Percentiles rank a stretch among this genome's conserved stretches.
Evolutionary conservation across 2,888 invertebrate species (phyloP).

Genomic region (Ophion slaviceki): DNA sequence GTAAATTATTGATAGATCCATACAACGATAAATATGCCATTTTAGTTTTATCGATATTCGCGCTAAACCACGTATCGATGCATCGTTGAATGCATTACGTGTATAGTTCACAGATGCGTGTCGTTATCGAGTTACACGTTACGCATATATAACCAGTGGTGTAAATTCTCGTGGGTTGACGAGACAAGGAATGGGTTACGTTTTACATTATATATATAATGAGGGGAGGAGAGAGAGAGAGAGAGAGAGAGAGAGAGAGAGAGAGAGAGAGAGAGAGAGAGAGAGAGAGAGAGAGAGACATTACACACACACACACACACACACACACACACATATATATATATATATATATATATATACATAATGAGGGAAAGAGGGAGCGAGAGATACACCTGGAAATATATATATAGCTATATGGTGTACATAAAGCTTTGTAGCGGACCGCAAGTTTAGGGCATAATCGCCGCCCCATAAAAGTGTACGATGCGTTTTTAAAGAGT

Average conservation of each 20-base stretch:
- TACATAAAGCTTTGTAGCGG: conserved; percentile 52
- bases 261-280: too few species aligned
- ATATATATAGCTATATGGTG: conserved; percentile 17
- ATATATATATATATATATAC: not conserved
- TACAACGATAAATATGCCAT: conserved; percentile 46
- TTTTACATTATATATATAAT: conserved; percentile 14
- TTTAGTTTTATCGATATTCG: conserved; percentile 1
- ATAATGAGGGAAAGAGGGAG: too few species aligned
- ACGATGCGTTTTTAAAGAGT: conserved; percentile 82
- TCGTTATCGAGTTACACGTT: conserved; percentile 44
- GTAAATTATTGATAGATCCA: conserved; percentile 23
- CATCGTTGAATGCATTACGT: not conserved
- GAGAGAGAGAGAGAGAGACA: too few species aligned
- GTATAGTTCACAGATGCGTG: conserved; percentile 10
- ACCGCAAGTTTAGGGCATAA: conserved; percentile 79
- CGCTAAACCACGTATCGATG: conserved; percentile 16
- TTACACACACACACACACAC: too few species aligned
- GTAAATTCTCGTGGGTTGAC: conserved; percentile 36
- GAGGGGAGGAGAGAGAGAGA: too few species aligned
- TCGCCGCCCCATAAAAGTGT: conserved; percentile 81
- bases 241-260: too few species aligned
- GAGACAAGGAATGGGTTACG: conserved; percentile 14
- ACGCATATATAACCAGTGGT: conserved; percentile 22
- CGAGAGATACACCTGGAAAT: not conserved
- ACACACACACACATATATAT: too few species aligned